phyloP scores from a whole-genome alignment of 2,797 vertebrate species.

The Orientallactaga sibirica region DNA sequence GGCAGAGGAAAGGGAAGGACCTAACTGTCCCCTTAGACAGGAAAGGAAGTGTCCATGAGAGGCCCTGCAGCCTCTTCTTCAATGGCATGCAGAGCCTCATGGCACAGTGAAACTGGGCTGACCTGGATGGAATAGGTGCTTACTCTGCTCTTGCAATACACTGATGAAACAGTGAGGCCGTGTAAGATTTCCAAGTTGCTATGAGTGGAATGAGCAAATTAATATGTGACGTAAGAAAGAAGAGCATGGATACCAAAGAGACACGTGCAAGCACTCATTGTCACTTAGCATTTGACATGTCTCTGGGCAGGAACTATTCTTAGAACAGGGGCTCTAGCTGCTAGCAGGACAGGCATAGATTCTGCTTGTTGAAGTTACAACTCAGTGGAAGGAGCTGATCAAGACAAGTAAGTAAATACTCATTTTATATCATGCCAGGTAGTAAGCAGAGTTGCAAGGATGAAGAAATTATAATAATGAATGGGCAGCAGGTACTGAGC shows the following conservation, averaged over 20 bases:
- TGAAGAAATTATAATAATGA: not conserved
- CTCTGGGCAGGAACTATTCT: not conserved
- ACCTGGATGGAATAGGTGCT: not conserved
- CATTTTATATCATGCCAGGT: not conserved
- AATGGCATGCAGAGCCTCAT: not conserved
- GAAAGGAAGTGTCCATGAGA: not conserved
- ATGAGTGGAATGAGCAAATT: not conserved
- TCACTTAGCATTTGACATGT: not conserved
- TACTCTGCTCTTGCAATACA: not conserved
- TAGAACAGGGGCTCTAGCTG: not conserved
- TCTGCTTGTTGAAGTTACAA: not conserved
- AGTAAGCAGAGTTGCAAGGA: not conserved
- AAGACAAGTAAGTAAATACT: not conserved
- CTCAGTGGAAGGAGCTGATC: not conserved
- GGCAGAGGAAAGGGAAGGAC: not conserved
- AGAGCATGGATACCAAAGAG: not conserved
- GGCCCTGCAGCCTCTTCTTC: not conserved
- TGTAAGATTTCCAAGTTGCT: not conserved
- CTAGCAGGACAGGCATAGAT: not conserved
- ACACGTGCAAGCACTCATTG: not conserved
- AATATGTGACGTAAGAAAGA: not conserved
- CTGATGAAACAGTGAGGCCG: not conserved
- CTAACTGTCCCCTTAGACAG: not conserved
- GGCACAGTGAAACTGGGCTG: not conserved
- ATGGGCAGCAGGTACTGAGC: not conserved